Base-by-base conservation (phyloP, 2,113 vertebrate species). In the Turdus rufiventris region DNA sequence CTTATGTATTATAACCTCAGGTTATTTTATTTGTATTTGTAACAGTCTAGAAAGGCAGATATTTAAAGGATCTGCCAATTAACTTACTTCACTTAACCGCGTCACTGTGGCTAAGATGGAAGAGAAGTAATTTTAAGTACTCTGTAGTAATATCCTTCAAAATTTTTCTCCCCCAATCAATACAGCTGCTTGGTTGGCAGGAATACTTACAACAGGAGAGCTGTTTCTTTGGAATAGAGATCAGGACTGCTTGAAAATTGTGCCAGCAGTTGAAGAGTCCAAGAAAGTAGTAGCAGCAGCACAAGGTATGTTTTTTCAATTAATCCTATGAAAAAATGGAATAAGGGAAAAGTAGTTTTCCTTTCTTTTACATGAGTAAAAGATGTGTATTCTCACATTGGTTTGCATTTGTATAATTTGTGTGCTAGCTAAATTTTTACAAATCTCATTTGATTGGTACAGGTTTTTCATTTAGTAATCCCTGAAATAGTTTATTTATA, bases 201-300 rank as follows among this genome's bases (percentile, higher is more conserved):
- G 99, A 31, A 40, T 99, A 43, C 96, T 99, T 82, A 54, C 82
- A 72, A 98, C 98, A 26, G 99, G 99, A 83, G 98, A 99, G 33
- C 78, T 99, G 2, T 99, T 99, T 95, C 97, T 99, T 85, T 99
- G 99, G 99, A 98, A 99, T 97, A 99, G 98, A 95, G 99, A 99
- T 94, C 97, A 96, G 57, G 98, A 99, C 93, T 98, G 84, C 71
- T 95, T 99, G 74, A 99, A 98, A 97, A 98, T 91, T 25, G 92
- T 98, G 33, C 93, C 98, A 61, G 94, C 98, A 16, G 88, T 97
- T 1, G 96, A 98, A 87, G 98, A 98, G 72, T 96, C 98, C 70
- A 95, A 95, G 73, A 96, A 98, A 36, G 75, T 98, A 34, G 94
- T 98, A 68, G 94, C 94, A 78, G 89, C 94, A 58, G 80, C 85